Conservation (phyloP, 2,113 vertebrate genomes). For the Piprites chloris region DNA sequence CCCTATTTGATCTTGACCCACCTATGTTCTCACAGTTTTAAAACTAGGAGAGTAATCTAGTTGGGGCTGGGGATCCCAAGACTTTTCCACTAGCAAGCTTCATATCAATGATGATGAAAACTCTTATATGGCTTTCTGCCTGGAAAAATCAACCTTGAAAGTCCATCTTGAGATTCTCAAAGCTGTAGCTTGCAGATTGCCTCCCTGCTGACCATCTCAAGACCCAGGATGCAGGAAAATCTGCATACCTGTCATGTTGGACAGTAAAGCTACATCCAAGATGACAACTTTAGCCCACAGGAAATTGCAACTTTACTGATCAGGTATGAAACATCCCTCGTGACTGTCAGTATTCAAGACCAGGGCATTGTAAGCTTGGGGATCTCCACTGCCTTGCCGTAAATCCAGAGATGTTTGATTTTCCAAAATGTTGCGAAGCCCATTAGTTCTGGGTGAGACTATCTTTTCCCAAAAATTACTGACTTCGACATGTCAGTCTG, state of each 20-base stretch:
- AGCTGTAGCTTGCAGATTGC: background rate
- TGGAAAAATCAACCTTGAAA: background rate
- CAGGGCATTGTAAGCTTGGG: background rate
- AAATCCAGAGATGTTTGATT: background rate
- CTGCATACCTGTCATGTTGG: background rate
- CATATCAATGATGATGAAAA: background rate
- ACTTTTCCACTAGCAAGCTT: background rate
- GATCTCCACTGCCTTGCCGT: background rate
- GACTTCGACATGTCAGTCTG: background rate
- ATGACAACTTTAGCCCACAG: fast-evolving
- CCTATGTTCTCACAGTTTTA: background rate
- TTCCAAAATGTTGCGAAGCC: background rate
- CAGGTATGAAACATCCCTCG: background rate
- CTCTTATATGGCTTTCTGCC: background rate
- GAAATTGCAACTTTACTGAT: background rate
- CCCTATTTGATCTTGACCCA: fast-evolving
- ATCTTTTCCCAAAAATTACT: background rate
- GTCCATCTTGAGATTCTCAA: background rate
- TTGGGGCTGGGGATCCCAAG: background rate
- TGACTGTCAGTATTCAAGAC: background rate
- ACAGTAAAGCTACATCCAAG: background rate
- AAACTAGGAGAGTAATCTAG: background rate
- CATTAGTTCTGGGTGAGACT: background rate
- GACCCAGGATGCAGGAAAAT: background rate
- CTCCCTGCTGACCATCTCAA: background rate